Evolutionary conservation across 1,140 invertebrate genomes (phyloP).

Genomic region (Nasonia longicornis): DNA sequence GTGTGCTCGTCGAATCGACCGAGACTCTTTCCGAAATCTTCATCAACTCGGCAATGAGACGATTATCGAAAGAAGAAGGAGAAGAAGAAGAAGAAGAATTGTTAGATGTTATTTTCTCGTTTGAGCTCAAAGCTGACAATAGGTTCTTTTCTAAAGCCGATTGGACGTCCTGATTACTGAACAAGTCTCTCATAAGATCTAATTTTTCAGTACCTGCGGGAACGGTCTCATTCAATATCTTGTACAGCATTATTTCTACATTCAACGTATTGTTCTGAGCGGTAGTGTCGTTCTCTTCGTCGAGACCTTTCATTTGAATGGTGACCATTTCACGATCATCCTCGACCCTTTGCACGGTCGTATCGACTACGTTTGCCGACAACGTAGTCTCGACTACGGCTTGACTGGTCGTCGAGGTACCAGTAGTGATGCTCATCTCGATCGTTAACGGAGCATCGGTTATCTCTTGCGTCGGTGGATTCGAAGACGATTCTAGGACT

Average conservation of each 20-base stretch:
- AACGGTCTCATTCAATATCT: slow-evolving; percentile 14
- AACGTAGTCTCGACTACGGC: not conserved
- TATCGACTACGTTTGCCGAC: too few species aligned
- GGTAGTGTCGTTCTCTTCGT: not conserved
- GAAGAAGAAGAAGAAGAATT: slow-evolving; percentile 6
- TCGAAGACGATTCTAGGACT: not conserved
- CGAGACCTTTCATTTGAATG: slow-evolving; percentile 8
- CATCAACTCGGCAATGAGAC: slow-evolving; percentile 36
- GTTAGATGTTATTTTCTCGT: slow-evolving; percentile 24
- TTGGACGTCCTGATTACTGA: slow-evolving; percentile 18
- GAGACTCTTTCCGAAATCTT: slow-evolving; percentile 35
- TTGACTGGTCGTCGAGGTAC: not conserved
- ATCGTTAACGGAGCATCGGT: not conserved
- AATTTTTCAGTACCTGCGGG: slow-evolving; percentile 35
- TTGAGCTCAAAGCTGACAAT: not conserved
- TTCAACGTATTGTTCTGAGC: slow-evolving; percentile 18
- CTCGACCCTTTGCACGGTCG: not conserved
- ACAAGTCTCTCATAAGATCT: slow-evolving; percentile 2
- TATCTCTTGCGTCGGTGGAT: not conserved
- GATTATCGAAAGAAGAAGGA: slow-evolving; percentile 25
- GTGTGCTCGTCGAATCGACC: slow-evolving; percentile 14
- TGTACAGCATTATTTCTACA: slow-evolving; percentile 30
- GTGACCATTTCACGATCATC: not conserved
- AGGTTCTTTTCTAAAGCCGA: slow-evolving; percentile 3
- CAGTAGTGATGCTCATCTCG: not conserved